Percentiles rank a stretch among this genome's conserved stretches.
These are phyloP conservation scores for Odontocerum albicorne DNA, from an alignment of 2,888 invertebrate species.

Conservation along the genomic window DNA sequence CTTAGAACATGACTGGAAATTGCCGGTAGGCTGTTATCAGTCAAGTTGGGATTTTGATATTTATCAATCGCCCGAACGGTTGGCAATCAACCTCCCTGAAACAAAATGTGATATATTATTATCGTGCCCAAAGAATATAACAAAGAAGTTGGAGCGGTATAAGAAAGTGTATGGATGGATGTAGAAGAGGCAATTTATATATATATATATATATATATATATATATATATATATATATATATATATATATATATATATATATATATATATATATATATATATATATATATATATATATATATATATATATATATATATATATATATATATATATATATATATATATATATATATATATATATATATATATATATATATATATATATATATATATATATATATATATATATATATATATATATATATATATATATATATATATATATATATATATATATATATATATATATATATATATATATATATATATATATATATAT, in stretches of 20 bases:
- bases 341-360: background rate
- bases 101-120: too few species aligned
- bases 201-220: background rate
- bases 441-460: background rate
- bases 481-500: background rate
- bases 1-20: too few species aligned
- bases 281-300: background rate
- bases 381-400: background rate
- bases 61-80: too few species aligned
- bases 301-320: background rate
- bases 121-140: background rate
- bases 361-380: background rate
- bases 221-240: background rate
- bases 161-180: background rate
- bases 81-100: too few species aligned
- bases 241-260: background rate
- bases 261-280: background rate
- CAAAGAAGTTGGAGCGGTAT: background rate
- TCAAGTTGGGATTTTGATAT: too few species aligned
- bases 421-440: background rate
- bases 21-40: too few species aligned
- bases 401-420: background rate
- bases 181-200: background rate
- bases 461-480: background rate
- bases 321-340: background rate